Base-by-base conservation (phyloP, 92 coral and sea anemone species). In the Diadumene lineata region DNA sequence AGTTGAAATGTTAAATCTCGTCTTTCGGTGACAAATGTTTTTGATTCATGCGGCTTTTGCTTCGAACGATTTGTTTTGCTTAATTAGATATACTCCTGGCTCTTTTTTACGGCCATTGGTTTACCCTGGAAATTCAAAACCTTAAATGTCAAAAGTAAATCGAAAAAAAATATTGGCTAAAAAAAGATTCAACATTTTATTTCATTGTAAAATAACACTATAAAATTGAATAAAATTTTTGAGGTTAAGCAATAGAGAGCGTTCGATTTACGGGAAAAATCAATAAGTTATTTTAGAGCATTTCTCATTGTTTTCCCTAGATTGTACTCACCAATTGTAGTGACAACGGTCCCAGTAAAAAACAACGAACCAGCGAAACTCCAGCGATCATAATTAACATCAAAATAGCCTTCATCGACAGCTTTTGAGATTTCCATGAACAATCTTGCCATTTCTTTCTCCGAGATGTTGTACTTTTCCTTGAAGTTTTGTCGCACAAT, bases 291-390 rank as follows among this genome's bases (percentile, higher is more conserved):
- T 38, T 38, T 38, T 4, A 38, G 13, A 38, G 13, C 13, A 38
- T 6, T 38, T 13, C 7, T 4, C 13, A 4, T 38, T 38, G 6
- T 13, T 38, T 4, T 4, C 7, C 48, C 48, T 38, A 38, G 48
- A 21, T 50, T 2, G 15, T 53, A 84, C 97, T 86, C 70, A 96
- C 99, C 99, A 8, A 96, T 96, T 8, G 99, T 96, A 0, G 99
- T 96, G 0, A 96, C 99, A 0, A 96, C 99, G 13, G 99, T 96
- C 30, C 99, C 99, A 13, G 97, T 92, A 55, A 96, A 96, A 75
- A 96, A 96, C 18, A 96, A 70, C 38, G 99, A 93, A 0, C 97
- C 99, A 50, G 94, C 90, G 53, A 96, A 96, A 80, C 97, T 92
- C 99, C 99, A 96, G 33, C 99, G 82, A 56, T 96, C 97, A 46